Percentiles rank a stretch among this genome's conserved stretches.
Evolutionary conservation across 2,888 invertebrate species (phyloP).

Genomic region (Ectropis crepuscularia): DNA sequence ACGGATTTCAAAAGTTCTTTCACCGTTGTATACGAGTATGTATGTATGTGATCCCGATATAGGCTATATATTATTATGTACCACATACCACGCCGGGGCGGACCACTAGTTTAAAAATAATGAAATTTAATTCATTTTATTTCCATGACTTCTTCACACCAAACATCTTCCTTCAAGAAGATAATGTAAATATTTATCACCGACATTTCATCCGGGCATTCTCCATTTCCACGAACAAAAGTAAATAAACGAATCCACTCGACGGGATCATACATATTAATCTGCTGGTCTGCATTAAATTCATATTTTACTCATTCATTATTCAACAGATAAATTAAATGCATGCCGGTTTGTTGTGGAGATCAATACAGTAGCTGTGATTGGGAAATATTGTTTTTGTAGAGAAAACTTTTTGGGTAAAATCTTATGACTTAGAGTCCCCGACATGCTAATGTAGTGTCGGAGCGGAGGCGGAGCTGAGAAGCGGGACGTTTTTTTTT

Average conservation of each 20-base stretch:
- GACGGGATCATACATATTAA: conserved; percentile 32
- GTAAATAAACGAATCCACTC: conserved; percentile 16
- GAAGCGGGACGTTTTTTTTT: no score
- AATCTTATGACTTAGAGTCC: no score
- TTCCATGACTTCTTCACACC: no score
- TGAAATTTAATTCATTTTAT: no score
- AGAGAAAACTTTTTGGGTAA: neutral
- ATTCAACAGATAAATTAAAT: conserved; percentile 27
- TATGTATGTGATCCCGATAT: no score
- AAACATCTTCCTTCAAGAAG: neutral
- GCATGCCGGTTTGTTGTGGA: conserved; percentile 6
- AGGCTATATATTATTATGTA: no score
- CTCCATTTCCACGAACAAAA: conserved; percentile 8
- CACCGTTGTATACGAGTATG: no score
- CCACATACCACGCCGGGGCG: no score
- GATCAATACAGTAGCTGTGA: conserved; percentile 1
- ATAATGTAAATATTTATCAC: neutral
- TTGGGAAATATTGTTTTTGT: neutral
- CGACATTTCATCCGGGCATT: neutral
- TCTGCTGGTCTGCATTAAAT: conserved; percentile 25
- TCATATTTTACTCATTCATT: conserved; percentile 31
- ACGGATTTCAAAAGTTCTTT: no score
- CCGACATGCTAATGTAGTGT: no score
- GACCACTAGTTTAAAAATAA: no score
- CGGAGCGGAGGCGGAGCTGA: no score